Evolutionary conservation across 2,888 invertebrate genomes (phyloP).

Genomic region (Allolobophora icterica): DNA sequence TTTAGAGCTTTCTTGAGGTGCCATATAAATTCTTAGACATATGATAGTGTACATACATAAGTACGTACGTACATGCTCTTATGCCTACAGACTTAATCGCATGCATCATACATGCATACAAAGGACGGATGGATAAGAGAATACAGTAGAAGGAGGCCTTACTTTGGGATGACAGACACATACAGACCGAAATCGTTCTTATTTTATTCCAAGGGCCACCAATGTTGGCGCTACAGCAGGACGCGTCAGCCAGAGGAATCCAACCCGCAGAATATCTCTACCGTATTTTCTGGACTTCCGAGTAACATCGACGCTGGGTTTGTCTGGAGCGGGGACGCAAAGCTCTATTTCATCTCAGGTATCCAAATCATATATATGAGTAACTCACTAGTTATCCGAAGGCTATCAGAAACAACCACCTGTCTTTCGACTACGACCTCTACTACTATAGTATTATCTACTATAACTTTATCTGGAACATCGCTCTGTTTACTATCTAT

Average conservation of each 20-base stretch:
- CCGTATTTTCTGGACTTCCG: slow-evolving; percentile 93
- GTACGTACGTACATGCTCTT: too few relatives aligned
- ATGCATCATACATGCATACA: too few relatives aligned
- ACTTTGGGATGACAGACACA: background rate
- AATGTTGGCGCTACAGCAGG: slow-evolving; percentile 38
- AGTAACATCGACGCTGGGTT: slow-evolving; percentile 90
- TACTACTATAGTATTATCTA: background rate
- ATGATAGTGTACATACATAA: too few relatives aligned
- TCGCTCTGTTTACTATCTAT: background rate
- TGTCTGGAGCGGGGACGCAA: slow-evolving; percentile 96
- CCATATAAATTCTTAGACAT: too few relatives aligned
- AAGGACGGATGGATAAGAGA: background rate
- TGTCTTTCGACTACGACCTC: background rate
- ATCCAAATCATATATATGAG: background rate
- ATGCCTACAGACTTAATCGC: too few relatives aligned
- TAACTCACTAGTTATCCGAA: background rate
- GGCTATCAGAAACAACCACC: background rate
- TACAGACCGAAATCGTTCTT: background rate
- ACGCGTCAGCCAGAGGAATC: slow-evolving; percentile 72
- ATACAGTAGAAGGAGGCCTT: too few relatives aligned
- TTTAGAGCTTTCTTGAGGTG: too few relatives aligned
- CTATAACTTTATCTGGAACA: background rate
- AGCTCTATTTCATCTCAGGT: slow-evolving; percentile 95
- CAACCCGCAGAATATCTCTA: slow-evolving; percentile 83
- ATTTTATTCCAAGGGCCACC: background rate